Base-by-base conservation (phyloP, 2,113 vertebrate genomes). In the Cyrtonyx montezumae region DNA sequence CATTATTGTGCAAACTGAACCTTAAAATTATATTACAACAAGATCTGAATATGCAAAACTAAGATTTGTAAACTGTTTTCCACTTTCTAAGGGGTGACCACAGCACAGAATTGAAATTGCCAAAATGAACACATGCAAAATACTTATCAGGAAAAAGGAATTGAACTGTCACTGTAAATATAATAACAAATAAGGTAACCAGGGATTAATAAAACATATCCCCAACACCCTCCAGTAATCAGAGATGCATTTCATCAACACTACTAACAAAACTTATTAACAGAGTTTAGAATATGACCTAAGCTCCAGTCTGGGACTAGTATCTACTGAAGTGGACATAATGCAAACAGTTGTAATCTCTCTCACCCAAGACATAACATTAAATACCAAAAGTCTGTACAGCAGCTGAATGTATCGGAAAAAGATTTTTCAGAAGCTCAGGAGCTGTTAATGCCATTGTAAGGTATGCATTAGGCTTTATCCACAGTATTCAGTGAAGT, bases 391-490 rank as follows among this genome's bases (percentile, higher is more conserved):
- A 58, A 43, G 63, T 15, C 0, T 28, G 21, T 37, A 78, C 13
- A 75, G 55, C 37, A 65, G 25, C 61, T 78, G 46, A 88, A 9
- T 65, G 15, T 68, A 81, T 84, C 62, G 68, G 56, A 84, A 84
- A 66, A 91, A 51, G 20, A 78, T 84, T 93, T 90, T 96, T 94
- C 56, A 78, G n/a, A 90, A 40, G 37, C 51, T 90, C 16, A 48
- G 69, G 18, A 96, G 91, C 78, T 84, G 88, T 61, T 94, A 91
- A 91, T 79, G 69, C 15, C 7, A 28, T 71, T 86, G 26, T 74
- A 80, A 59, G 21, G 30, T 71, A 45, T 61, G 80, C 61, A 45
- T 36, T 49, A 78, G 83, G 70, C 79, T 91, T 95, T 11, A 65
- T 28, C 37, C 79, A 46, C 51, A 88, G 90, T 75, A 20, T 84